Evolutionary conservation across 2,888 invertebrate genomes (phyloP), one percentile per base, ranked within the genome.

Genomic region (Beris chalybata): DNA sequence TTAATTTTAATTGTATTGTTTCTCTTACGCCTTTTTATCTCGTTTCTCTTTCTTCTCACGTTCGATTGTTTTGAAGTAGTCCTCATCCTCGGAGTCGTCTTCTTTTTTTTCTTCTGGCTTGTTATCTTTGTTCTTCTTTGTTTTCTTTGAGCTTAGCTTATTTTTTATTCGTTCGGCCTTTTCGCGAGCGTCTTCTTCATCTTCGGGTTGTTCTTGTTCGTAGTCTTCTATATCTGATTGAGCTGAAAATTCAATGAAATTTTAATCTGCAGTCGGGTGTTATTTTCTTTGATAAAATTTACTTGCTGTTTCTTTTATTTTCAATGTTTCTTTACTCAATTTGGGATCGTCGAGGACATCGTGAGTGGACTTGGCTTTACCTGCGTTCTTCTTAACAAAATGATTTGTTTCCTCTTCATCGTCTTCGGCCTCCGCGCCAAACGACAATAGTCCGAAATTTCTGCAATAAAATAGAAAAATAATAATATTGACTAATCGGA

Each of bases 401-500:
- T 85, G 85, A 72, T 86, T 89, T 0, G 89, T 88, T 78, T 94
- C 92, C 68, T 91, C 92, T 75, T 98, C 97, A 74, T 97, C 97
- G 75, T 95, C 97, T 76, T 97, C 97, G 0, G 97, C 97, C 76
- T 93, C 93, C 72, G 92, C 94, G 0, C 99, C 99, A 81, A 99
- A 99, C 0, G 98, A 98, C 3, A 99, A 83, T 2, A 99, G 83
- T 52, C 92, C 95, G 76, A 95, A 97, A 82, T 99, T 96, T 77
- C 95, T 97, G 73, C 2, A 75, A 76, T 68, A n/a, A 12, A 22
- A 22, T 22, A 22, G 22, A 22, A 22, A 22, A 22, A 22, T 22
- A 22, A 22, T 22, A 22, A 22, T 22, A 22, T 22, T 22, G 22
- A 22, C 22, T 22, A 22, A 22, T 22, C 22, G 2, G 22, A 3